Evolutionary conservation across 2,797 vertebrate genomes (phyloP).

Genomic region (Poecilia velifera): DNA sequence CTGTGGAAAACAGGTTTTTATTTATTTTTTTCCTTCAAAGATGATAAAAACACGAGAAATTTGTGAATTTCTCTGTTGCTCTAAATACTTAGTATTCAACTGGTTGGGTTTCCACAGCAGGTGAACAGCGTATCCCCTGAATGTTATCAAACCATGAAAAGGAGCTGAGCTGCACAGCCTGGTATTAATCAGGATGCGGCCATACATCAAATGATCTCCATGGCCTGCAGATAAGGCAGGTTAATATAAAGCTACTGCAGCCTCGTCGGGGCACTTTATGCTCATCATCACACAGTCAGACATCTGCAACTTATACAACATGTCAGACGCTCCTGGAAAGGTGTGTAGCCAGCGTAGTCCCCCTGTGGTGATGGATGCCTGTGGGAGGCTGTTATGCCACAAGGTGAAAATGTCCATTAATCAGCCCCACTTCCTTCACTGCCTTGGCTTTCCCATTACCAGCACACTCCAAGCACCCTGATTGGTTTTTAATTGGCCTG

Average conservation of each 20-base stretch:
- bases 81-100: not conserved
- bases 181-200: constrained; percentile 12
- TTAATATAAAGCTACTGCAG: constrained; percentile 31
- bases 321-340: constrained; percentile 54
- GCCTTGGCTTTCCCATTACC: constrained; percentile 83
- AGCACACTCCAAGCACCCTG: constrained; percentile 78
- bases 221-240: constrained; percentile 29
- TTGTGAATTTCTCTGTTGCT: constrained; percentile 7
- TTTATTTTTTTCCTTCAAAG: constrained; percentile 26
- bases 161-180: constrained; percentile 10
- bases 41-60: constrained; percentile 21
- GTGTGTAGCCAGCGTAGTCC: constrained; percentile 61
- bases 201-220: constrained; percentile 29
- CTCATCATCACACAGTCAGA: constrained; percentile 44
- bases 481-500: constrained; percentile 88
- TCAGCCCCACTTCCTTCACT: constrained; percentile 79
- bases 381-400: constrained; percentile 84
- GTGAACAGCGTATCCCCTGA: constrained; percentile 3
- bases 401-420: constrained; percentile 86
- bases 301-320: constrained; percentile 42
- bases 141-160: constrained; percentile 9
- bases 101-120: constrained; percentile 10
- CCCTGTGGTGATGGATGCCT: constrained; percentile 77
- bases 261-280: constrained; percentile 32
- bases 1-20: constrained; percentile 33